Conservation (phyloP, 2,113 vertebrate species). For the Pungitius pungitius region DNA sequence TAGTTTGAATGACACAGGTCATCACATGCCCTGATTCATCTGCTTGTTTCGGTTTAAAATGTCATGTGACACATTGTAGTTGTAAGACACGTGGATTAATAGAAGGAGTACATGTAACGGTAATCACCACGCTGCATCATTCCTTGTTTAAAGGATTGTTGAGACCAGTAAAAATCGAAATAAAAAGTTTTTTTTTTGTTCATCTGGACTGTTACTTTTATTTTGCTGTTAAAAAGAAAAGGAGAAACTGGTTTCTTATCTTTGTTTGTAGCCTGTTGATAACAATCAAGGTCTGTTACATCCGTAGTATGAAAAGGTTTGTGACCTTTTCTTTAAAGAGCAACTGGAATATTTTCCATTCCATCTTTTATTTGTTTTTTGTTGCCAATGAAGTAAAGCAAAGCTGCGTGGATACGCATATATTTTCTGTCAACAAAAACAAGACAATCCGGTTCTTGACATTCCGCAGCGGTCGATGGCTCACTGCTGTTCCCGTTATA, state of each 20-base stretch:
- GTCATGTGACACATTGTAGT: conserved; percentile 21
- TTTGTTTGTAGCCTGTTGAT: background rate
- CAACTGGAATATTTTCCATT: no score
- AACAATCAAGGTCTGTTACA: background rate
- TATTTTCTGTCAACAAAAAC: conserved; percentile 29
- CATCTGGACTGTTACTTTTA: conserved; percentile 17
- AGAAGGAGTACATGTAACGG: background rate
- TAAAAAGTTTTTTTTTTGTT: background rate
- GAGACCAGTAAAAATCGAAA: conserved; percentile 41
- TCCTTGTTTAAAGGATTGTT: background rate
- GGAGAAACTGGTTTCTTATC: conserved; percentile 40
- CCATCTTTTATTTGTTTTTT: no score
- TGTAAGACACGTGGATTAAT: conserved; percentile 29
- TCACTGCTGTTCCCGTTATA: conserved; percentile 6
- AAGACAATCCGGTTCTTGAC: conserved; percentile 8
- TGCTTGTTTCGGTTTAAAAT: conserved; percentile 49
- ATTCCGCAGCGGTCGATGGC: background rate
- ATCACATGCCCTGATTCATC: conserved; percentile 9
- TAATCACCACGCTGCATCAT: background rate
- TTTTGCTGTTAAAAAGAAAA: conserved; percentile 18
- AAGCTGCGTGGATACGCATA: background rate
- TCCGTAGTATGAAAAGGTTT: background rate
- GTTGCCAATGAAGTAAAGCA: conserved; percentile 3
- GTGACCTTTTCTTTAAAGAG: no score
- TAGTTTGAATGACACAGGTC: conserved; percentile 37